Conservation (phyloP, 2,113 vertebrate genomes). For the Turdus rufiventris region DNA sequence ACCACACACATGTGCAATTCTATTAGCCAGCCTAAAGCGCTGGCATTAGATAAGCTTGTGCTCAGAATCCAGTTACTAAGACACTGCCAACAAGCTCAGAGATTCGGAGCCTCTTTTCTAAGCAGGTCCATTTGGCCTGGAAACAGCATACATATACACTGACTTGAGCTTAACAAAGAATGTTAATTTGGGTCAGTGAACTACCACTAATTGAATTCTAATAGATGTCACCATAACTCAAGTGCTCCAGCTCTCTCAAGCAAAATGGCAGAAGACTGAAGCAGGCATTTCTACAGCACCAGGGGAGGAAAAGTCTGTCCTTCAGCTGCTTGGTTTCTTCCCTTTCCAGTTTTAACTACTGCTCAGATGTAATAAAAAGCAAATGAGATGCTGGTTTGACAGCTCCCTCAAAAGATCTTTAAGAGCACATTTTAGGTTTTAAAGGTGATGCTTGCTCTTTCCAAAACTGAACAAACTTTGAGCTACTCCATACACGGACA, state of each 20-base stretch:
- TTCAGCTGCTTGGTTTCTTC: not conserved
- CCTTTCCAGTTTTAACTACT: slow-evolving; percentile 14
- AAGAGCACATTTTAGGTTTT: slow-evolving; percentile 43
- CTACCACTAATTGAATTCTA: slow-evolving; percentile 65
- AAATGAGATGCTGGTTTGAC: slow-evolving; percentile 46
- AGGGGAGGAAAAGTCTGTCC: not conserved
- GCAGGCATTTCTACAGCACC: not conserved
- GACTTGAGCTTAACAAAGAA: slow-evolving; percentile 60
- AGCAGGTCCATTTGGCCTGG: slow-evolving; percentile 50
- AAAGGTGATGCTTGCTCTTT: not conserved
- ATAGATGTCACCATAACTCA: slow-evolving; percentile 55
- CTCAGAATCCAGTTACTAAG: slow-evolving; percentile 31
- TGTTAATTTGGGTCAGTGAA: slow-evolving; percentile 62
- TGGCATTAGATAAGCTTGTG: slow-evolving; percentile 46
- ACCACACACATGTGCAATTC: slow-evolving; percentile 31
- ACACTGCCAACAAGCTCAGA: slow-evolving; percentile 31
- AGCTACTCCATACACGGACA: not conserved
- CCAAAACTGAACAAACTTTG: slow-evolving; percentile 1
- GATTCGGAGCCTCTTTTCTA: slow-evolving; percentile 16
- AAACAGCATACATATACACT: slow-evolving; percentile 50
- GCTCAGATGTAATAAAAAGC: slow-evolving; percentile 30
- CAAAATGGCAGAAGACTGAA: slow-evolving; percentile 52
- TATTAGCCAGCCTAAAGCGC: slow-evolving; percentile 31
- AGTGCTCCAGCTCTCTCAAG: slow-evolving; percentile 38
- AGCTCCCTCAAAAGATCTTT: slow-evolving; percentile 48